These are phyloP conservation scores for Hymenochirus boettgeri DNA, from an alignment of 2,113 vertebrate species.

Conservation along the genomic window DNA sequence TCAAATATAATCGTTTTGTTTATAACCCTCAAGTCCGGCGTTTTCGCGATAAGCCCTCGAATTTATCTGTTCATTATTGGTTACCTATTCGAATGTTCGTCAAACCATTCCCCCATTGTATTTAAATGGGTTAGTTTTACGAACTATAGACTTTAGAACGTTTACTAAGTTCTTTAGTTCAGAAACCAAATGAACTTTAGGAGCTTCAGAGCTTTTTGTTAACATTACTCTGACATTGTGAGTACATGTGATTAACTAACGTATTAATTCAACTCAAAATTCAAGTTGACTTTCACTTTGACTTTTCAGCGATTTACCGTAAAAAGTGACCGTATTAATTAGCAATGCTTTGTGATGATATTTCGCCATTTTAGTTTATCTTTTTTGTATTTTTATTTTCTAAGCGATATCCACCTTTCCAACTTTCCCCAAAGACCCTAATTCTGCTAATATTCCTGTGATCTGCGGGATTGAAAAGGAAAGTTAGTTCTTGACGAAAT, in stretches of 20 bases:
- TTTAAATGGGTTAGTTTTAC: no score
- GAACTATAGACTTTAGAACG: no score
- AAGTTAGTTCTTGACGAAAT: conserved; percentile 88
- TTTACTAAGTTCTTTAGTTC: no score
- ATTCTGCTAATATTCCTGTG: conserved; percentile 91
- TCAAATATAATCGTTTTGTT: no score
- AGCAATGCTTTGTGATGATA: conserved; percentile 64
- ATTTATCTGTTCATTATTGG: no score
- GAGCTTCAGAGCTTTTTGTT: no score
- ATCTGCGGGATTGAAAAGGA: conserved; percentile 73
- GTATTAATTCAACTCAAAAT: conserved; percentile 50
- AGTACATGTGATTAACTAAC: neutral
- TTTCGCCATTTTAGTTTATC: conserved; percentile 67
- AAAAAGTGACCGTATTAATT: conserved; percentile 69
- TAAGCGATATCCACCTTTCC: conserved; percentile 57
- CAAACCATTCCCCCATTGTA: no score
- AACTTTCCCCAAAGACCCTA: conserved; percentile 61
- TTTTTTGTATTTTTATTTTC: conserved; percentile 68
- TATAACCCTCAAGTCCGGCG: no score
- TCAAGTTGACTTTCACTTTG: conserved; percentile 61
- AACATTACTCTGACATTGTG: no score
- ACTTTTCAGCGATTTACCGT: conserved; percentile 66
- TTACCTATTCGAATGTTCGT: no score
- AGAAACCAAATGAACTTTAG: no score
- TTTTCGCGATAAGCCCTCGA: no score